Base-by-base conservation (phyloP, 2,113 vertebrate genomes). In the Mesitornis unicolor region DNA sequence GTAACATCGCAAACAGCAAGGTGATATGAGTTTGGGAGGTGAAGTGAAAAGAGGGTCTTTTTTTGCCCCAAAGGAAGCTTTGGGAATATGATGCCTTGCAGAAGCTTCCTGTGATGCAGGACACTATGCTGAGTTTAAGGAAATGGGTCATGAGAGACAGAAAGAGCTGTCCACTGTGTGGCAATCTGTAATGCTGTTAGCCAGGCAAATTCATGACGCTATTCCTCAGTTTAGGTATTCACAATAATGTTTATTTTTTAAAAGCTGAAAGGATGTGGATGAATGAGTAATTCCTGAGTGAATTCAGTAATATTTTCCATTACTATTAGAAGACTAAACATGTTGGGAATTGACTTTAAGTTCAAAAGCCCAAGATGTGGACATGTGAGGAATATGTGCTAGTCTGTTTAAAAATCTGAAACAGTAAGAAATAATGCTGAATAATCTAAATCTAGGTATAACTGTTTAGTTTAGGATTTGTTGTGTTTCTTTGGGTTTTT, bases 21-120 rank as follows among this genome's bases (percentile, higher is more conserved):
- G 25, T 73, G 29, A 14, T 47, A 18, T 1, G 11, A 4, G 7
- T 38, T 31, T 43, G 33, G 40, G 19, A 65, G 18, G 12, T 21
- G 5, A 24, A 24, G n/a, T 0, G 1, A 51, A 60, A 42, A 68
- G 25, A 35, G 10, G 10, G 6, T 4, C 0, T 6, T 47, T 53
- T 47, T 48, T 65, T 10, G 5, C 59, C 5, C 29, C 2, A 0
- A 29, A 25, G 29, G 22, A 70, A 75, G 17, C 14, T 11, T 15
- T 14, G 6, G 31, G 18, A 74, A 74, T n/a, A 12, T 15, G 16
- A 6, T 8, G 25, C 22, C 28, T 69, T 21, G 16, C 14, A 74
- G 74, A 87, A 87, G 21, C 16, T 77, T 65, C 38, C 10, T 38
- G 11, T 11, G 31, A 17, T 54, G 48, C 3, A 56, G 56, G 38